Evolutionary conservation across 2,888 invertebrate genomes (phyloP).

Genomic region (Tiphia femorata): DNA sequence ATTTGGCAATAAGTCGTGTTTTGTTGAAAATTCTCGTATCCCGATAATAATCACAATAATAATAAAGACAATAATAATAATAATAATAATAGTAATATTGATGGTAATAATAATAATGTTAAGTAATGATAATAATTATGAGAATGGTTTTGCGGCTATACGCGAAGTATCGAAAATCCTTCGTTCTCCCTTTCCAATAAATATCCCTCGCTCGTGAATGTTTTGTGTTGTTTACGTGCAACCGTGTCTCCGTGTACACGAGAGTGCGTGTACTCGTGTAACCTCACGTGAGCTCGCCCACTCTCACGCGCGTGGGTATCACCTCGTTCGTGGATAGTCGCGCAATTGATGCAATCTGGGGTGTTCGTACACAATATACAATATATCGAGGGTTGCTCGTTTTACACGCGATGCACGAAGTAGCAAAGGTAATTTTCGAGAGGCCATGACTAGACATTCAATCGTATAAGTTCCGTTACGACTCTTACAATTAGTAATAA

Average conservation of each 20-base stretch:
- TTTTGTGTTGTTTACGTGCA: background rate
- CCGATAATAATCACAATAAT: constrained; percentile 28
- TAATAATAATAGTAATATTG: constrained; percentile 29
- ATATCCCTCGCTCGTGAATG: constrained; percentile 14
- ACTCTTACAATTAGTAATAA: constrained; percentile 66
- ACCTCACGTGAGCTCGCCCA: no score
- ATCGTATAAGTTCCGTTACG: constrained; percentile 55
- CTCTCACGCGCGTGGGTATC: constrained; percentile 12
- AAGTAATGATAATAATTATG: constrained; percentile 26
- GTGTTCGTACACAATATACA: constrained; percentile 1
- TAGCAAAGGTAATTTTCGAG: constrained; percentile 62
- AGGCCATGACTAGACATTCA: constrained; percentile 69
- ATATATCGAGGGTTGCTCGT: constrained; percentile 18
- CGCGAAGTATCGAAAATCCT: constrained; percentile 32
- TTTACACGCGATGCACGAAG: constrained; percentile 50
- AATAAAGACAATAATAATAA: constrained; percentile 16
- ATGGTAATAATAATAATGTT: constrained; percentile 28
- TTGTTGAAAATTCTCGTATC: background rate
- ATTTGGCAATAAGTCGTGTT: constrained; percentile 37
- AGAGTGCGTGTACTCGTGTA: constrained; percentile 7
- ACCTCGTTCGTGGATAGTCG: constrained; percentile 9
- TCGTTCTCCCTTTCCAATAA: constrained; percentile 21
- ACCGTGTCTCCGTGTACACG: constrained; percentile 14
- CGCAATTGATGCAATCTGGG: constrained; percentile 3
- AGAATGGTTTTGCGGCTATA: constrained; percentile 45